A percentile compares a stretch with the other conserved stretches of the same genome.
Conservation (phyloP, 2,888 invertebrate genomes). For the Eupithecia tripunctaria region DNA sequence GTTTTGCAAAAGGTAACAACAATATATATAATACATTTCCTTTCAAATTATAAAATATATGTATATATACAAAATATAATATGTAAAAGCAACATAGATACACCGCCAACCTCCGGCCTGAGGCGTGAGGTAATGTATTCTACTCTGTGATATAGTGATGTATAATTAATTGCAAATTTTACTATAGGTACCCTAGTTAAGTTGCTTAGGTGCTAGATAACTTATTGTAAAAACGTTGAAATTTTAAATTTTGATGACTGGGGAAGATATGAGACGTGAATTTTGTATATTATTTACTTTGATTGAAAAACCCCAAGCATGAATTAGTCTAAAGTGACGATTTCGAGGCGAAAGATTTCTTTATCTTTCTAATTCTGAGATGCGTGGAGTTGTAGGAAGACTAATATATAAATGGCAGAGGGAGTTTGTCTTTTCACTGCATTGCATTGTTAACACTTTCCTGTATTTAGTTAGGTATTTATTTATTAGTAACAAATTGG, state of each 20-base stretch:
- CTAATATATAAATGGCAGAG: too few relatives aligned
- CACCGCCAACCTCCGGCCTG: constrained; percentile 42
- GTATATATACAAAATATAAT: neutral
- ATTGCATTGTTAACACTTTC: neutral
- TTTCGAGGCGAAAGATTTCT: neutral
- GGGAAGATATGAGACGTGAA: neutral
- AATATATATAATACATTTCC: neutral
- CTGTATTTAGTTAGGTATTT: neutral
- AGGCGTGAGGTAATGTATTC: constrained; percentile 68
- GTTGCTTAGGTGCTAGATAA: constrained; percentile 63
- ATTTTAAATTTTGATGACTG: constrained; percentile 26
- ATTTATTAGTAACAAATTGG: neutral
- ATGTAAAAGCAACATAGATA: neutral
- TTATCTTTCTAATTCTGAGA: neutral
- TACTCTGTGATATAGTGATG: constrained; percentile 80
- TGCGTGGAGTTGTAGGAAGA: too few relatives aligned
- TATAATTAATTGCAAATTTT: constrained; percentile 63
- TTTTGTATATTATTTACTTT: neutral
- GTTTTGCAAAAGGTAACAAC: neutral
- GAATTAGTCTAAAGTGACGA: neutral
- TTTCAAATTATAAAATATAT: neutral
- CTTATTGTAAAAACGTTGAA: constrained; percentile 42
- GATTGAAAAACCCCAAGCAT: neutral
- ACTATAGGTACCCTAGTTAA: constrained; percentile 45
- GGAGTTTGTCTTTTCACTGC: neutral